Evolutionary conservation across 2,113 vertebrate genomes (phyloP).

Genomic region (Halcyon malimbica): DNA sequence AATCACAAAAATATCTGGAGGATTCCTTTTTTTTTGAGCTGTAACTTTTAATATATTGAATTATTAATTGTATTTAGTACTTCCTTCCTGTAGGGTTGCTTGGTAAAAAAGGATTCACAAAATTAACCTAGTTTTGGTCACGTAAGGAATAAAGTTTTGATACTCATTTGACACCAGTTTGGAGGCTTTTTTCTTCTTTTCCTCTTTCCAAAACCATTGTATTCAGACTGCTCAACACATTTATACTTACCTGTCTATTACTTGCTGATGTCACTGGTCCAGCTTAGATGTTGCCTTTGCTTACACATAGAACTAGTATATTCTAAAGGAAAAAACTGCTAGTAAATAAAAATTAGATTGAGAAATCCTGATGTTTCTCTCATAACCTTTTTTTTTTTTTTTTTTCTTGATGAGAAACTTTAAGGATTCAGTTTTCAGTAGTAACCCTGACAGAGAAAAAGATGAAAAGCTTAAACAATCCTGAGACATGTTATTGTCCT

Average conservation of each 20-base stretch:
- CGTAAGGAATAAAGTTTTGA: neutral
- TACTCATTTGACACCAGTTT: neutral
- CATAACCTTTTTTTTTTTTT: neutral
- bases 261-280: neutral
- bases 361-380: neutral
- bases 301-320: neutral
- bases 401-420: neutral
- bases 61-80: neutral
- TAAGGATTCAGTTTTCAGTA: neutral
- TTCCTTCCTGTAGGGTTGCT: neutral
- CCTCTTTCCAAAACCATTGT: neutral
- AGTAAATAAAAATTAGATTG: neutral
- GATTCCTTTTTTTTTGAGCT: neutral
- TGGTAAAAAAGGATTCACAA: neutral
- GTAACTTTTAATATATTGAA: neutral
- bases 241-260: neutral
- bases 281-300: neutral
- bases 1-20: neutral
- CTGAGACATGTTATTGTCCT: accelerated
- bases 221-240: neutral
- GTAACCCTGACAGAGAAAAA: neutral
- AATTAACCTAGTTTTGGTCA: neutral
- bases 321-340: neutral
- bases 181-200: neutral
- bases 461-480: neutral